phyloP scores from a whole-genome alignment of 2,797 vertebrate species.

The Acipenser transmontanus region DNA sequence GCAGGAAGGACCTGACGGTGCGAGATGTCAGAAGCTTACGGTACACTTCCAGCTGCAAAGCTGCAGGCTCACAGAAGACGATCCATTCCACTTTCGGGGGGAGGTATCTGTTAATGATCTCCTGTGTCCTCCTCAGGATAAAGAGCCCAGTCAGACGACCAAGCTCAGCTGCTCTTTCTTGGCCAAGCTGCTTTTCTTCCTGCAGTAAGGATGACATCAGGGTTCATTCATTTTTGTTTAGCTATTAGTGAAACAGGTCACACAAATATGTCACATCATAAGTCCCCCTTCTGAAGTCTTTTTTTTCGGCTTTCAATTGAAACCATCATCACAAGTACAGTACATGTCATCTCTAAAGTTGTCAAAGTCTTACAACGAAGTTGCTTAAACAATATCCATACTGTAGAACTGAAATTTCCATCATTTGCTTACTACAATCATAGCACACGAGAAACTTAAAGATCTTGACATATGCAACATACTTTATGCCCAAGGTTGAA shows the following conservation, averaged over 20 bases:
- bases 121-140: conserved; percentile 88
- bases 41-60: conserved; percentile 76
- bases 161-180: conserved; percentile 83
- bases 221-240: background rate
- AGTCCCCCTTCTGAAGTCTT: too few species aligned
- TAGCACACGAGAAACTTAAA: too few species aligned
- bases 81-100: conserved; percentile 86
- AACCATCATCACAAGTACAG: too few species aligned
- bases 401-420: too few species aligned
- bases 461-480: too few species aligned
- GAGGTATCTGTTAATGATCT: conserved; percentile 87
- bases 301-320: background rate
- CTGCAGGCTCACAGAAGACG: conserved; percentile 74
- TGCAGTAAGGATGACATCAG: conserved; percentile 37
- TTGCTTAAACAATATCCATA: too few species aligned
- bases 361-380: too few species aligned
- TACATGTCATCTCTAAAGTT: too few species aligned
- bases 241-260: background rate
- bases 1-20: conserved; percentile 75
- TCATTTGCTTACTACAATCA: too few species aligned
- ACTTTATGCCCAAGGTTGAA: too few species aligned
- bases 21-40: conserved; percentile 67
- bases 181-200: conserved; percentile 82
- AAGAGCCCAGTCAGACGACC: conserved; percentile 81
- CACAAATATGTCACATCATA: background rate